These are phyloP conservation scores for Suillia variegata DNA, from an alignment of 2,888 invertebrate species.

Conservation along the genomic window DNA sequence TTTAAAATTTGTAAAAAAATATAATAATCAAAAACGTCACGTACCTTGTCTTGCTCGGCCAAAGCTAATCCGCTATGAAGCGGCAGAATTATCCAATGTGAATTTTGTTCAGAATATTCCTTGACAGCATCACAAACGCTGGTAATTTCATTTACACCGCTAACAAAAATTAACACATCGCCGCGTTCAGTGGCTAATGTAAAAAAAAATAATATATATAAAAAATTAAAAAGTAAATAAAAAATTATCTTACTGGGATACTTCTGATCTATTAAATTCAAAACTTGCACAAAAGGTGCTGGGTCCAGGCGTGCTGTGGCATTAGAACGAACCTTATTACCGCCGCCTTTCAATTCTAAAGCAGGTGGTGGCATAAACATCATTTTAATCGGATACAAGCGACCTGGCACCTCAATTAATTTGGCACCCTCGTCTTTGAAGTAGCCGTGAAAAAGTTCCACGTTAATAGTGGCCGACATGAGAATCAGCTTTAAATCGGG, in stretches of 20 bases:
- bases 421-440: constrained; percentile 81
- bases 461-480: constrained; percentile 99
- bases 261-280: constrained; percentile 90
- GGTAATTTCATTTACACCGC: constrained; percentile 92
- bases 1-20: background rate
- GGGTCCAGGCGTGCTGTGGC: constrained; percentile 83
- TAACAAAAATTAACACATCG: constrained; percentile 92
- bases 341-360: constrained; percentile 64
- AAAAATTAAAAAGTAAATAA: constrained; percentile 14
- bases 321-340: constrained; percentile 52
- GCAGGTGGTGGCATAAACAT: constrained; percentile 75
- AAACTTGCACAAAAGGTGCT: constrained; percentile 87
- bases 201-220: constrained; percentile 6
- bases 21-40: constrained; percentile 32
- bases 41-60: constrained; percentile 92
- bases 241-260: constrained; percentile 72
- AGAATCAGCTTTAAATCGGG: constrained; percentile 85
- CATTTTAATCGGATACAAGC: constrained; percentile 90
- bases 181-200: constrained; percentile 85
- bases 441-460: constrained; percentile 89
- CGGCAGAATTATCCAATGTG: constrained; percentile 88
- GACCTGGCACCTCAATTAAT: constrained; percentile 91
- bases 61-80: constrained; percentile 92
- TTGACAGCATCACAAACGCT: constrained; percentile 84
- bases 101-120: constrained; percentile 77